Evolutionary conservation across 2,797 vertebrate genomes (phyloP).

Genomic region (Alcedo atthis): DNA sequence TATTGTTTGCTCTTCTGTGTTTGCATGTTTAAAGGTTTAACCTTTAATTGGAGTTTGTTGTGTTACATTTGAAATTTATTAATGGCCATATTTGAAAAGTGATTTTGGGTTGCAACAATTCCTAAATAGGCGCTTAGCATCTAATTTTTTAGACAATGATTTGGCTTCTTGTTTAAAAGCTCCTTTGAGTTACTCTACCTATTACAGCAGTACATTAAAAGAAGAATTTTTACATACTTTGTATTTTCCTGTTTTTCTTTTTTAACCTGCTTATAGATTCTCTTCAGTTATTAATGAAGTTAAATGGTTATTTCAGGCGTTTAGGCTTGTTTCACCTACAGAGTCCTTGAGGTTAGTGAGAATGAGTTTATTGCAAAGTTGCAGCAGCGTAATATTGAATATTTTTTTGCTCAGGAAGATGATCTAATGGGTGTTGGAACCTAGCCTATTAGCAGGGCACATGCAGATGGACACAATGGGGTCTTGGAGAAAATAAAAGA

Average conservation of each 20-base stretch:
- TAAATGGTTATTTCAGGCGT: background rate
- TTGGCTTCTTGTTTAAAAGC: background rate
- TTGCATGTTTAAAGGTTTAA: background rate
- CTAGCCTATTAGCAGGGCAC: background rate
- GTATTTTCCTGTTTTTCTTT: background rate
- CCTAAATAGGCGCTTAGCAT: background rate
- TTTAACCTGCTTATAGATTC: background rate
- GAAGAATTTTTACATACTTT: background rate
- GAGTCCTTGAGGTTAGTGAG: background rate
- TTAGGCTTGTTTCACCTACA: background rate
- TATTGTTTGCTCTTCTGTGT: background rate
- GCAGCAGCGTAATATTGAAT: background rate
- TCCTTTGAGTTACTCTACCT: background rate
- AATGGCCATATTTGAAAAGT: background rate
- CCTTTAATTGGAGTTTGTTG: background rate
- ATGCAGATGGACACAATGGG: background rate
- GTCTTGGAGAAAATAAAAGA: background rate
- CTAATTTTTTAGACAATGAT: background rate
- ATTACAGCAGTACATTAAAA: background rate
- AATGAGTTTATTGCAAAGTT: background rate
- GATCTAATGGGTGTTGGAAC: background rate
- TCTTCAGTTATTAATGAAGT: background rate
- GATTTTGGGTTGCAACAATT: background rate
- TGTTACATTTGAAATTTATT: background rate
- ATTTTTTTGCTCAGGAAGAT: background rate